Base-by-base conservation (phyloP, 2,797 vertebrate genomes). In the Poeciliopsis gracilis region DNA sequence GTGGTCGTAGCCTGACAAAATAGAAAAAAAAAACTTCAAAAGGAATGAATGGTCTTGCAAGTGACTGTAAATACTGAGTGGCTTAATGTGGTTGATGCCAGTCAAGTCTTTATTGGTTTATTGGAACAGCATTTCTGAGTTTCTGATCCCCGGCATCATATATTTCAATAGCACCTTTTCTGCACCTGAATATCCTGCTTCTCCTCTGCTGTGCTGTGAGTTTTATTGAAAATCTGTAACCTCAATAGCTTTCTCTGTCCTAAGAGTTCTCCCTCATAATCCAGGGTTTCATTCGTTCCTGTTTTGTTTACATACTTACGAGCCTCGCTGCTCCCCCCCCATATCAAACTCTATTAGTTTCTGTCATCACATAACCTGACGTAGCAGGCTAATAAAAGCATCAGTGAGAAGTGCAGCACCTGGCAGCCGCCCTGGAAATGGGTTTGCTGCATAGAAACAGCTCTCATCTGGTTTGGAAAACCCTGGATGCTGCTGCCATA, bases 41-140 rank as follows among this genome's bases (percentile, higher is more conserved):
- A 18, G 38, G 4, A 25, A 25, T 67, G 23, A 69, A 69, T 15
- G 15, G 23, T 43, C 36, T 69, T 13, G 10, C 38, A 33, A 72
- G 30, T 92, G 92, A 94, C 88, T 88, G 90, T 93, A 91, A 92
- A 93, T 91, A 84, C 89, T 87, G 84, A 87, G 83, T 79, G 88
- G 81, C 83, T 93, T 92, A 72, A 93, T 86, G 89, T 91, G 94
- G 91, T 84, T 86, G 84, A 87, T 93, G 91, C 86, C 92, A 90
- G 89, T 95, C 92, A 94, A 93, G 87, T 25, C 23, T 25, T 81
- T 25, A 82, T 77, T 9, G 73, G 85, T 84, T 81, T 89, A 91
- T 83, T 79, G 82, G 81, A 92, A 87, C 79, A 15, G 75, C 16
- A 69, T 83, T 82, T 85, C 80, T 84, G 81, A 84, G 66, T 84